Evolutionary conservation across 2,888 invertebrate species (phyloP), one percentile per base, ranked within the genome.

Genomic region (Leuctra nigra): DNA sequence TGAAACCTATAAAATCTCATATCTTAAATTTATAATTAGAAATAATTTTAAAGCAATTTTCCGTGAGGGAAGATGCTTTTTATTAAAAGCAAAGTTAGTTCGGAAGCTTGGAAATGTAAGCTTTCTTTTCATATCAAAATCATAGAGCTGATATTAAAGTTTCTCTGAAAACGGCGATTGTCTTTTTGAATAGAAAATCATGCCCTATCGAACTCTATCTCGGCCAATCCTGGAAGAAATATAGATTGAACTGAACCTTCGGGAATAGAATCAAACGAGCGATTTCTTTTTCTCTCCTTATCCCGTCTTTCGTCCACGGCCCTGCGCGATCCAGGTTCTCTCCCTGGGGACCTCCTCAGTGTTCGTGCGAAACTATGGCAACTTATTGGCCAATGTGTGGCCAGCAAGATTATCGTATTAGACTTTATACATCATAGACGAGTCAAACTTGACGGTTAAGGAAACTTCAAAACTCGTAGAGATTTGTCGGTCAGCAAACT

Each of bases 251-350:
- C 48, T 9, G n/a, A 18, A 20, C 50, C 22, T 20, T 13, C 6
- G 57, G 59, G 60, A 57, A 60, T 60, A 55, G 60, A 60, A 57
- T 60, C 60, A 60, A 60, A 60, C 55, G 60, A 54, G 33, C 53
- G 60, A 60, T 60, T 60, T 57, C 60, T 55, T 53, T 14, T 33
- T 29, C 35, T 29, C 38, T 29, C 24, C n/a, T 33, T 13, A 13
- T 16, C 48, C 33, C 11, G n/a, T n/a, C n/a, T 18, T 23, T 38
- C n/a, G 24, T 36, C 35, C 14, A 24, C 16, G 16, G 38, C 20
- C 44, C 20, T 20, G 41, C n/a, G n/a, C 41, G 41, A 41, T 11
- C 36, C n/a, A 16, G 25, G 16, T 13, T 18, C 2, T 24, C n/a
- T 50, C 50, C 50, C 50, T 4, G 22, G 50, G 50, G 50, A 50